A percentile compares a stretch with the other conserved stretches of the same genome.
These are phyloP conservation scores for Drosophila pseudoananassae DNA, from an alignment of 1,140 invertebrate genomes.

Conservation along the genomic window DNA sequence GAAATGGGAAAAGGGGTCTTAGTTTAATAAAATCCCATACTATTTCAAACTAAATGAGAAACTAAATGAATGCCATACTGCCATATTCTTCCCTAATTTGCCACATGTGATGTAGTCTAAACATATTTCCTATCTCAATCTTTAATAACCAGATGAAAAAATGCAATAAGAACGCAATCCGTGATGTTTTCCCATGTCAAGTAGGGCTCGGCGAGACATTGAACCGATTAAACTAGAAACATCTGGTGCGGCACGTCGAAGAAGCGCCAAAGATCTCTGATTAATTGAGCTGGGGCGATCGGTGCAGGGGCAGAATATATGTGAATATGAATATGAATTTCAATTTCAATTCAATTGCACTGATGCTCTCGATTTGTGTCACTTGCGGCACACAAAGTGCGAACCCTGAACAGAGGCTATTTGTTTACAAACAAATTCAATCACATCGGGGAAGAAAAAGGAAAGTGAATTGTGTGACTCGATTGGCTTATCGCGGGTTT, in stretches of 20 bases:
- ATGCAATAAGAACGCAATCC: conserved; percentile 12
- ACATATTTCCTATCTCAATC: conserved; percentile 26
- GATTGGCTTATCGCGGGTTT: conserved; percentile 21
- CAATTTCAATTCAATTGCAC: conserved; percentile 59
- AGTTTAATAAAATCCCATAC: no score
- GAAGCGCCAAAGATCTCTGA: conserved; percentile 46
- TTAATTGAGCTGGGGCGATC: conserved; percentile 52
- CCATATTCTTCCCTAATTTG: no score
- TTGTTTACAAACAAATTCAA: conserved; percentile 56
- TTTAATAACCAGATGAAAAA: conserved; percentile 27
- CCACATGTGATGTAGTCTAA: conserved; percentile 18
- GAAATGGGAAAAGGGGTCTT: background rate
- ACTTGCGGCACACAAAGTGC: conserved; percentile 15
- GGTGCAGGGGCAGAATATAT: conserved; percentile 25
- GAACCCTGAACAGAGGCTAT: conserved; percentile 13
- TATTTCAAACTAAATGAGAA: no score
- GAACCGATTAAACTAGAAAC: conserved; percentile 67
- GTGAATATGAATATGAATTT: conserved; percentile 24
- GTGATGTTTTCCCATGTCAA: conserved; percentile 35
- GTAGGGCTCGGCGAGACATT: conserved; percentile 59
- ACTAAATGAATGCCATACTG: no score
- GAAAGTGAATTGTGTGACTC: conserved; percentile 17
- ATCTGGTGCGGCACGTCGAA: conserved; percentile 57
- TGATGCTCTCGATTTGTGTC: conserved; percentile 43
- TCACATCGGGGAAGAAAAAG: conserved; percentile 28